These are phyloP conservation scores for Zeus faber DNA, from an alignment of 2,113 vertebrate genomes.

Conservation along the genomic window DNA sequence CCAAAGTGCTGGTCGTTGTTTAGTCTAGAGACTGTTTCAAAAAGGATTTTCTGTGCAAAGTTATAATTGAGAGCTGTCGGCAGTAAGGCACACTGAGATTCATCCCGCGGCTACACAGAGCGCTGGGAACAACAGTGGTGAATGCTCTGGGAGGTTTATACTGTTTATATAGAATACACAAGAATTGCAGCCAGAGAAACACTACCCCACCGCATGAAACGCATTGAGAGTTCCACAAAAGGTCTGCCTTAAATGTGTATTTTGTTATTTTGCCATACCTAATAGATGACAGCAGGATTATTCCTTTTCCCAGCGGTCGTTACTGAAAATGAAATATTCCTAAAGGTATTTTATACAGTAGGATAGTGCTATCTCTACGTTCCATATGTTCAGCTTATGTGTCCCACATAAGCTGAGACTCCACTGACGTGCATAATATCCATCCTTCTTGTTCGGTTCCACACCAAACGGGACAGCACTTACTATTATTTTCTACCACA, in stretches of 20 bases:
- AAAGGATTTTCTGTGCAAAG: not conserved
- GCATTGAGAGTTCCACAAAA: not conserved
- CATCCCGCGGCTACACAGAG: slow-evolving; percentile 38
- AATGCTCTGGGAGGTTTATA: slow-evolving; percentile 43
- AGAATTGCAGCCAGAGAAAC: slow-evolving; percentile 1
- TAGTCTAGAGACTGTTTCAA: not conserved
- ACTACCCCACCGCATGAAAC: slow-evolving; percentile 22
- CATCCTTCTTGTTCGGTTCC: no score
- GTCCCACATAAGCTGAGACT: no score
- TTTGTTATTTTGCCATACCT: not conserved
- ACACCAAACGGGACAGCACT: no score
- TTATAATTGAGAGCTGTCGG: slow-evolving; percentile 20
- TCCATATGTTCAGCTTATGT: no score
- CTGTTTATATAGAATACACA: slow-evolving; percentile 8
- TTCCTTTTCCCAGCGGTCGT: no score
- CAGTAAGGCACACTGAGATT: slow-evolving; percentile 55
- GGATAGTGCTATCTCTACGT: no score
- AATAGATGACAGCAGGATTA: not conserved
- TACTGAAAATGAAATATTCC: no score
- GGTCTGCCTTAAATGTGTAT: not conserved
- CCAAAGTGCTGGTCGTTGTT: not conserved
- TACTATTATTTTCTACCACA: not conserved
- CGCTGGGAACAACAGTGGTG: slow-evolving; percentile 54
- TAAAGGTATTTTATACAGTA: no score
- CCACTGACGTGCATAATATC: no score